A percentile compares a stretch with the other conserved stretches of the same genome.
Evolutionary conservation across 1,140 invertebrate species (phyloP).

Genomic region (Pogonus chalceus): DNA sequence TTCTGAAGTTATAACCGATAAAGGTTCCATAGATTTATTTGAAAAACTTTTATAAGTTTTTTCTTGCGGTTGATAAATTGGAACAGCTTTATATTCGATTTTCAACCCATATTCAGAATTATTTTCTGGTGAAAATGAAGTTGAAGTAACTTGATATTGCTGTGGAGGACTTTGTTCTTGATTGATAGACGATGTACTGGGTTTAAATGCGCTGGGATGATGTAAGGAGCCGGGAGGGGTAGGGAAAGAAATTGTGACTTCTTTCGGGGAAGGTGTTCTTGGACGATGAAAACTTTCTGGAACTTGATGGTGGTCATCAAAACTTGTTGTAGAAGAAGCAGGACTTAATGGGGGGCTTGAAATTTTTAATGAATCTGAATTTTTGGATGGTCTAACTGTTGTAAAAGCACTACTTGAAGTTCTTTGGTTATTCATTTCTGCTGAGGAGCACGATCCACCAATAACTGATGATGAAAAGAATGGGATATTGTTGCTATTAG

Average conservation of each 20-base stretch:
- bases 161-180: not conserved
- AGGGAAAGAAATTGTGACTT: not conserved
- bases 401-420: conserved; percentile 27
- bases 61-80: not conserved
- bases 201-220: not conserved
- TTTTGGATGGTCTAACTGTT: conserved; percentile 23
- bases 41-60: not conserved
- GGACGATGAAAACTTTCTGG: not conserved
- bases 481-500: conserved; percentile 30
- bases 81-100: conserved; percentile 1
- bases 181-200: not conserved
- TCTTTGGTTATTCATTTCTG: conserved; percentile 11
- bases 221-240: not conserved
- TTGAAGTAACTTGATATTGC: not conserved
- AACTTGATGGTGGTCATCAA: not conserved
- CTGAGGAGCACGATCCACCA: not conserved
- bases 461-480: conserved; percentile 21
- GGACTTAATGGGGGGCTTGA: conserved; percentile 28
- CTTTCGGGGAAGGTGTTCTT: not conserved
- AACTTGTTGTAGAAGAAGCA: conserved; percentile 13
- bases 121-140: not conserved
- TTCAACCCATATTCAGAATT: not conserved
- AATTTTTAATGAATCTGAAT: conserved; percentile 10
- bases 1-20: not conserved
- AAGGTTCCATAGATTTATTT: not conserved